Conservation (phyloP, 2,888 invertebrate genomes). For the Agapostemon virescens region DNA sequence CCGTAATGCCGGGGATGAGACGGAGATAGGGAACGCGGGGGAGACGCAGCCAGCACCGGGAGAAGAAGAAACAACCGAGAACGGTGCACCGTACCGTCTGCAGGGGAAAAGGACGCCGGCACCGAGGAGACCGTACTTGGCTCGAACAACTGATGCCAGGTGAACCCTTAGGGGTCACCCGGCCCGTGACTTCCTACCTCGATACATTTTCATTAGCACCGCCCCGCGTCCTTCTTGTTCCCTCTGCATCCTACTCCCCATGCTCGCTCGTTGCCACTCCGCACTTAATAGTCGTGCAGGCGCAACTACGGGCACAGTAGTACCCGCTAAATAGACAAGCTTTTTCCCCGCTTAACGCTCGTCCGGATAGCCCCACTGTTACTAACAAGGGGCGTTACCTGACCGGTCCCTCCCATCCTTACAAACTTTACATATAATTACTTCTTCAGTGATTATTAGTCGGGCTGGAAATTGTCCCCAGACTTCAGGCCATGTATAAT, state of each 20-base stretch:
- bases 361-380: not conserved
- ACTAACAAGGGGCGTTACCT: not conserved
- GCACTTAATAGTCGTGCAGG: constrained; percentile 43
- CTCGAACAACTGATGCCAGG: constrained; percentile 54
- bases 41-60: constrained; percentile 8
- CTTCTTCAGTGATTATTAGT: not conserved
- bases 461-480: not conserved
- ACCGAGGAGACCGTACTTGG: constrained; percentile 51
- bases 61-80: constrained; percentile 36
- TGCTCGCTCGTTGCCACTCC: constrained; percentile 19
- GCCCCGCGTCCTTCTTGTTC: constrained; percentile 2
- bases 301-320: constrained; percentile 22
- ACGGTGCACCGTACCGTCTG: constrained; percentile 16
- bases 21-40: constrained; percentile 29
- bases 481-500: not conserved
- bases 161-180: constrained; percentile 60
- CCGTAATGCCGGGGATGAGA: constrained; percentile 59
- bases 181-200: constrained; percentile 66
- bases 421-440: not conserved
- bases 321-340: constrained; percentile 1
- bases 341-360: not conserved
- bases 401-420: not conserved
- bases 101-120: constrained; percentile 37
- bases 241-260: not conserved
- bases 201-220: constrained; percentile 74